Conservation (phyloP, 2,888 invertebrate species). For the Cheilosia vulpina region DNA sequence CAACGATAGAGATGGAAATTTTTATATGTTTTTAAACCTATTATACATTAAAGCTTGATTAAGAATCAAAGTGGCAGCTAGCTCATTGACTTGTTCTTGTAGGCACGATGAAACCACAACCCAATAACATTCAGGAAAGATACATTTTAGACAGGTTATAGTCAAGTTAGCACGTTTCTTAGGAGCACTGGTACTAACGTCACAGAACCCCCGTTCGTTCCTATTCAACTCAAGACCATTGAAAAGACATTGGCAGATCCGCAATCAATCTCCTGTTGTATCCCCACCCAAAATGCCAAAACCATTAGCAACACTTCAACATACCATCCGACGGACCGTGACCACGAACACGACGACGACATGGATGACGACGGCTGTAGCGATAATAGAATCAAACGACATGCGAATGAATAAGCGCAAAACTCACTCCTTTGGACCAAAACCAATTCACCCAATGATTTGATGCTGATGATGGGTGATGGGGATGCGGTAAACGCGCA, state of each 20-base stretch:
- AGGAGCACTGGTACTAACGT: no score
- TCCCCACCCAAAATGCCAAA: conserved; percentile 31
- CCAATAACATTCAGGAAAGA: no score
- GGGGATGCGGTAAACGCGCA: conserved; percentile 70
- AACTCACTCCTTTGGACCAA: conserved; percentile 18
- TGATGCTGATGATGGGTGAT: conserved; percentile 69
- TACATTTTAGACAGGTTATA: no score
- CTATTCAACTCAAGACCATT: no score
- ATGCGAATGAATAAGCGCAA: conserved; percentile 64
- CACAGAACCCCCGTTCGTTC: no score
- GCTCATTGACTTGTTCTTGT: no score
- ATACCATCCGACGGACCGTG: conserved; percentile 26
- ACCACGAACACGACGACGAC: neutral
- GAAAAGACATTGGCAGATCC: neutral
- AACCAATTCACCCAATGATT: conserved; percentile 56
- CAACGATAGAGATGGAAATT: no score
- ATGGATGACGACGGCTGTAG: neutral
- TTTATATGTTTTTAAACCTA: no score
- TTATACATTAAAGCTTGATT: no score
- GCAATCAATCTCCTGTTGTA: conserved; percentile 18
- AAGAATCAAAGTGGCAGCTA: no score
- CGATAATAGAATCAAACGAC: conserved; percentile 74
- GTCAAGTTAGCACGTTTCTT: no score
- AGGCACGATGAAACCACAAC: no score
- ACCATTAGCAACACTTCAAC: conserved; percentile 71